Percentiles rank a stretch among this genome's conserved stretches.
Conservation (phyloP, 1,140 invertebrate species). For the Pararge aegeria region DNA sequence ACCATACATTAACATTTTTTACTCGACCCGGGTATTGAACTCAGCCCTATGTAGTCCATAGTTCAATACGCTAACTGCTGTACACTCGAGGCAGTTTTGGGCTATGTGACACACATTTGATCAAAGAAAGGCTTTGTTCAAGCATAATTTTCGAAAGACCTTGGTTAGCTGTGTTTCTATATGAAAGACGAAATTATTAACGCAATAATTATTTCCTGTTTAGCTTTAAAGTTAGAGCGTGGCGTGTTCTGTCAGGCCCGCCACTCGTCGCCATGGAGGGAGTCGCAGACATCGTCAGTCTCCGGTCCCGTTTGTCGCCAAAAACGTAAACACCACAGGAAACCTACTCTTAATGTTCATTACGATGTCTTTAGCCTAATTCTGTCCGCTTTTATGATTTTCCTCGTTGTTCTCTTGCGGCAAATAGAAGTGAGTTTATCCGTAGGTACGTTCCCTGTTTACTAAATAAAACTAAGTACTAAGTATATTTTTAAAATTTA, state of each 20-base stretch:
- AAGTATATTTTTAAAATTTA: too few species aligned
- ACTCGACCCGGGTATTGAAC: too few species aligned
- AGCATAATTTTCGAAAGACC: constrained; percentile 20
- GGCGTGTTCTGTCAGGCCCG: constrained; percentile 26
- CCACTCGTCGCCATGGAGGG: constrained; percentile 25
- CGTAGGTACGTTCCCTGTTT: constrained; percentile 1
- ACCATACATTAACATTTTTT: too few species aligned
- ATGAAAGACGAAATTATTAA: constrained; percentile 48
- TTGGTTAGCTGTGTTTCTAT: constrained; percentile 14
- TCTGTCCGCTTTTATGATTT: constrained; percentile 12
- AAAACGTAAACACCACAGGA: constrained; percentile 32
- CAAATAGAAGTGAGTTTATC: background rate
- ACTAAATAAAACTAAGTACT: background rate
- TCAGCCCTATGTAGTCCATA: too few species aligned
- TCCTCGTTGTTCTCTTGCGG: background rate
- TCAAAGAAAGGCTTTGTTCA: constrained; percentile 40
- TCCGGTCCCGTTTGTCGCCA: constrained; percentile 34
- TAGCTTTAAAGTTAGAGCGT: constrained; percentile 31
- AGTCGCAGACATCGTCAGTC: constrained; percentile 31
- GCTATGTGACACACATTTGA: constrained; percentile 7
- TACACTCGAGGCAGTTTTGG: too few species aligned
- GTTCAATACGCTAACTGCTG: too few species aligned
- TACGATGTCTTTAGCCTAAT: constrained; percentile 22
- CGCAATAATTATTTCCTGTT: constrained; percentile 39
- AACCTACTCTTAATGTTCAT: constrained; percentile 12